These are phyloP conservation scores for Teleopsis dalmanni DNA, from an alignment of 1,140 invertebrate genomes.

Conservation along the genomic window DNA sequence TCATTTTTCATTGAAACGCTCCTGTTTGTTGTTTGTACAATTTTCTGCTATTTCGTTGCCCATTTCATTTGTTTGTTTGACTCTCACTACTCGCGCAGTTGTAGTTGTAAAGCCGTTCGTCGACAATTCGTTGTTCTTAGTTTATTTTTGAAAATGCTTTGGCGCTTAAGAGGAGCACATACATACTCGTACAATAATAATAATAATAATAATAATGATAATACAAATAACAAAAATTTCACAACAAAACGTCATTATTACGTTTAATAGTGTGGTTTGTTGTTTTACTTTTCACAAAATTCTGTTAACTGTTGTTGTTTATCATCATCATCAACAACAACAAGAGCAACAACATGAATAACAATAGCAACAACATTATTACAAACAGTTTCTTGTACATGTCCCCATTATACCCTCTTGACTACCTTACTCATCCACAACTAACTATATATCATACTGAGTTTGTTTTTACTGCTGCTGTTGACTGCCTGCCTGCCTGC, in stretches of 20 bases:
- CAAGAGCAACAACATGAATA: neutral
- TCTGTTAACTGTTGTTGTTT: too few relatives aligned
- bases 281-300: too few relatives aligned
- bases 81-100: slow-evolving; percentile 1
- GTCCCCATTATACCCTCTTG: too few relatives aligned
- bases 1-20: slow-evolving; percentile 36
- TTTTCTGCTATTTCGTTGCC: slow-evolving; percentile 44
- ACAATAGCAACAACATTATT: neutral
- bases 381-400: too few relatives aligned
- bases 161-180: neutral
- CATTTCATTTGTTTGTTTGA: slow-evolving; percentile 44
- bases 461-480: neutral
- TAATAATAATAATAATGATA: slow-evolving; percentile 4
- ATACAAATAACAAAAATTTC: slow-evolving; percentile 10
- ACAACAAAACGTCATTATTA: slow-evolving; percentile 9
- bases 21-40: slow-evolving; percentile 44
- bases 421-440: too few relatives aligned
- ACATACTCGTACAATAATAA: neutral
- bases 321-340: slow-evolving; percentile 3
- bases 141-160: neutral
- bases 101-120: neutral
- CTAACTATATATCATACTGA: too few relatives aligned
- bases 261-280: too few relatives aligned
- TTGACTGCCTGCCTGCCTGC: neutral
- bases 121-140: slow-evolving; percentile 1